Base-by-base conservation (phyloP, 2,888 invertebrate genomes). In the Polydrusus tereticollis region DNA sequence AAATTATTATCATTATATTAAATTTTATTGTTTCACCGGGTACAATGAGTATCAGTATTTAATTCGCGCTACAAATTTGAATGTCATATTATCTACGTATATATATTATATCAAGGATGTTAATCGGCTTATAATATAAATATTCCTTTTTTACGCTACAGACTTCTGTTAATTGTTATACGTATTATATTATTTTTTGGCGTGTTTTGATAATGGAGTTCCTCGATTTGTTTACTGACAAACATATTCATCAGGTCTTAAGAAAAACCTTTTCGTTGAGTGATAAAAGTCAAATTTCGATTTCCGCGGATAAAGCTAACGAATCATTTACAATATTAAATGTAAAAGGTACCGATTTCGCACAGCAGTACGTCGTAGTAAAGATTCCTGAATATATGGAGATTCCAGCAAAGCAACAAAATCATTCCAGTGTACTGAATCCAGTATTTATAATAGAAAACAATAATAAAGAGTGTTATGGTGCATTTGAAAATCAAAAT, bases 371-470 rank as follows among this genome's bases (percentile, higher is more conserved):
- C n/a, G 18, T 62, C 10, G 14, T 62, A 29, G 20, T 62, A 33
- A 45, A 47, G 33, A 14, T 62, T n/a, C 14, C 26, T 5, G 4
- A 62, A 29, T 18, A 5, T 10, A 1, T 12, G 1, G 7, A 43
- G 10, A 16, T n/a, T 59, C n/a, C 57, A 10, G 2, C 7, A 2
- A 6, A 50, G 36, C 20, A 21, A 10, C n/a, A 10, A 1, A 7
- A 7, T n/a, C 16, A 33, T 1, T 29, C 29, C 0, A 29, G 33
- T 1, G 33, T 62, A 1, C 18, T 47, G n/a, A 16, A 47, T 18
- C 62, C 62, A 16, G 29, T 20, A n/a, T 62, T 62, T 33, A n/a
- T 33, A 12, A 20, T 62, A 7, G 20, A 47, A 29, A 20, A 47
- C 14, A 16, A 16, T 5, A 18, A 33, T 4, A 47, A 47, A 6